A percentile compares a stretch with the other conserved stretches of the same genome.
phyloP scores from a whole-genome alignment of 2,888 invertebrate genomes.

The Cheilosia impressa region DNA sequence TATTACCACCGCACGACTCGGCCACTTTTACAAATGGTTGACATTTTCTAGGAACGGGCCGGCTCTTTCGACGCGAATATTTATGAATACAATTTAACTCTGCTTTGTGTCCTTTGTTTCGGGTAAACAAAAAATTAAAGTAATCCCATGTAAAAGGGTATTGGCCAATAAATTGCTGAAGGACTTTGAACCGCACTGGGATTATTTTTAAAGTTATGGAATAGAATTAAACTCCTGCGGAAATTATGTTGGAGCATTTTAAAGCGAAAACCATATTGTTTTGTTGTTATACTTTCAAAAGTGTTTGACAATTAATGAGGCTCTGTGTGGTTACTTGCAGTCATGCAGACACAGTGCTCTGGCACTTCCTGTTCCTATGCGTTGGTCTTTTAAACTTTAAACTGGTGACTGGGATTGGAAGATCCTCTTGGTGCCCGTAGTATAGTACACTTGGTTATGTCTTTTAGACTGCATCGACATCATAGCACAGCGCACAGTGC shows the following conservation, averaged over 20 bases:
- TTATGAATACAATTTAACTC: conserved; percentile 56
- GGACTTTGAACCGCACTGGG: background rate
- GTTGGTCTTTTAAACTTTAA: no score
- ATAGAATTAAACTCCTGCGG: background rate
- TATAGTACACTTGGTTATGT: no score
- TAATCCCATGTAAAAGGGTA: conserved; percentile 16
- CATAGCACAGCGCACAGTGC: no score
- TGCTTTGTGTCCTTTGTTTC: conserved; percentile 32
- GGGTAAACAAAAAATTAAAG: conserved; percentile 19
- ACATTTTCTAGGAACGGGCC: conserved; percentile 13
- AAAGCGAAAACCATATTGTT: no score
- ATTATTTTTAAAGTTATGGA: background rate
- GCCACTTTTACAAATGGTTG: conserved; percentile 42
- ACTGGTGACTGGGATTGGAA: no score
- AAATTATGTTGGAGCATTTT: background rate
- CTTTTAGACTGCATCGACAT: no score
- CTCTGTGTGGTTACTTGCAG: no score
- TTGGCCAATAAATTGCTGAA: conserved; percentile 12
- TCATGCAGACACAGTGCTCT: no score
- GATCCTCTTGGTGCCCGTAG: no score
- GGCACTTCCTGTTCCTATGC: no score
- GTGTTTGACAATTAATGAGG: no score
- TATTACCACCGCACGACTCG: conserved; percentile 21
- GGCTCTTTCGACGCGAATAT: conserved; percentile 4
- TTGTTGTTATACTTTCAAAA: no score